Percentiles rank a stretch among this genome's conserved stretches.
These are phyloP conservation scores for Siderastrea radians DNA, from an alignment of 92 coral and sea anemone species.

Conservation along the genomic window DNA sequence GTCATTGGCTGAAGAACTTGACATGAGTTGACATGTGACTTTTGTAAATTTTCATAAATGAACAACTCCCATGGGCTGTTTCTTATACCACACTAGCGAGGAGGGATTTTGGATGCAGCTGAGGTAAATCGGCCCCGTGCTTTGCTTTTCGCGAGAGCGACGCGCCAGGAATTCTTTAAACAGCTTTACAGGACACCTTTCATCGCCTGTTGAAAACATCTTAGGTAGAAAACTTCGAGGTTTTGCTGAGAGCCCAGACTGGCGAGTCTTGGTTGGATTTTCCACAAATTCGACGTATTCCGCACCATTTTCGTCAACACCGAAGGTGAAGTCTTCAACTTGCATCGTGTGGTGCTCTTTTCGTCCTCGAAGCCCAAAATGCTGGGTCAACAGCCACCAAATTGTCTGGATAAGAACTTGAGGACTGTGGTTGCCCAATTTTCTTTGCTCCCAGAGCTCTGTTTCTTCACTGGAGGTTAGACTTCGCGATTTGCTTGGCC, in stretches of 20 bases:
- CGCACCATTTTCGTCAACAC: constrained; percentile 52
- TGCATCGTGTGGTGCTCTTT: constrained; percentile 75
- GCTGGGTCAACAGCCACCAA: constrained; percentile 75
- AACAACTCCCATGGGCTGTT: too few relatives aligned
- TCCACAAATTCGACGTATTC: constrained; percentile 70
- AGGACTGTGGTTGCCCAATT: not conserved
- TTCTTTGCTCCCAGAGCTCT: not conserved
- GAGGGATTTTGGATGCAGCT: not conserved
- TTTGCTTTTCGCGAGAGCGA: not conserved
- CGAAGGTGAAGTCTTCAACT: constrained; percentile 70
- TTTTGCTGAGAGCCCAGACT: constrained; percentile 59
- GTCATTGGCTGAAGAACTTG: too few relatives aligned
- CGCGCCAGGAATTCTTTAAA: constrained; percentile 53
- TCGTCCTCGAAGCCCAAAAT: constrained; percentile 77
- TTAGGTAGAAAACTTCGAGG: constrained; percentile 66
- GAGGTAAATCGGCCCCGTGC: not conserved
- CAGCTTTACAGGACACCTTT: constrained; percentile 64
- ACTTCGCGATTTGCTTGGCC: not conserved
- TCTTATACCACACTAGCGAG: constrained; percentile 26
- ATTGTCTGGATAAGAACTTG: constrained; percentile 55
- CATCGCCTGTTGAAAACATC: constrained; percentile 71
- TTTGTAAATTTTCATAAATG: too few relatives aligned
- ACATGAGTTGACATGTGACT: too few relatives aligned
- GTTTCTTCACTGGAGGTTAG: not conserved
- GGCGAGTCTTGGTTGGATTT: constrained; percentile 64